Percentiles rank a stretch among this genome's conserved stretches.
phyloP scores from a whole-genome alignment of 2,888 invertebrate genomes.

The Venusia cambrica region DNA sequence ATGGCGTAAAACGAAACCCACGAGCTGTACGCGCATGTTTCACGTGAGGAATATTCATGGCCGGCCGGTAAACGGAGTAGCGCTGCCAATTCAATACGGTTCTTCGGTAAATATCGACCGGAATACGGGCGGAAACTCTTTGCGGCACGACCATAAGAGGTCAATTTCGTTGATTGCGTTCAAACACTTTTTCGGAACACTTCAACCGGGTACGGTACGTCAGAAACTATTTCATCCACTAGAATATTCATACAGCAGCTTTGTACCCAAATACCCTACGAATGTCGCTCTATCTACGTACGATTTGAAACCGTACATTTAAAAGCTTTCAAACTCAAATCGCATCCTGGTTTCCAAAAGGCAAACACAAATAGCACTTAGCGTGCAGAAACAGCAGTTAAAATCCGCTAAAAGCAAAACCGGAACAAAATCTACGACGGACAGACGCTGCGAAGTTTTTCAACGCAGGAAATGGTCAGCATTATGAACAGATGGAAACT shows the following conservation, averaged over 20 bases:
- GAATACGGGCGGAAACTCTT: conserved; percentile 25
- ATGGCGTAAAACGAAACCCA: conserved; percentile 62
- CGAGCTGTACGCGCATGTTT: conserved; percentile 48
- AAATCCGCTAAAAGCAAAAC: conserved; percentile 22
- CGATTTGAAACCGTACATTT: conserved; percentile 1
- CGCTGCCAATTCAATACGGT: conserved; percentile 41
- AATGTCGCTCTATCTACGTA: conserved; percentile 1
- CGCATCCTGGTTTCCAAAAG: conserved; percentile 7
- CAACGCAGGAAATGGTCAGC: conserved; percentile 30
- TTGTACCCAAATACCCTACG: conserved; percentile 9
- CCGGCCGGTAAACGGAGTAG: conserved; percentile 49
- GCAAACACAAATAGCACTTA: conserved; percentile 23
- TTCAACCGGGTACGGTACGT: conserved; percentile 7
- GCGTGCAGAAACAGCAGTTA: conserved; percentile 13
- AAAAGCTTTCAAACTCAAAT: conserved; percentile 19
- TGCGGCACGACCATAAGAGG: conserved; percentile 22
- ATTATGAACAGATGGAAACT: conserved; percentile 54
- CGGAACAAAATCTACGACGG: conserved; percentile 9
- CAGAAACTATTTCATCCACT: conserved; percentile 10
- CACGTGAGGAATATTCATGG: conserved; percentile 64
- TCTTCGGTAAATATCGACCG: conserved; percentile 34
- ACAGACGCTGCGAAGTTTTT: conserved; percentile 29
- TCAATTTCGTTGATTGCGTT: conserved; percentile 25
- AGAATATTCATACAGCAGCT: conserved; percentile 9
- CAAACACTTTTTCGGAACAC: conserved; percentile 16